Percentiles rank a stretch among this genome's conserved stretches.
phyloP scores from a whole-genome alignment of 2,888 invertebrate species.

The Callosobruchus maculatus region DNA sequence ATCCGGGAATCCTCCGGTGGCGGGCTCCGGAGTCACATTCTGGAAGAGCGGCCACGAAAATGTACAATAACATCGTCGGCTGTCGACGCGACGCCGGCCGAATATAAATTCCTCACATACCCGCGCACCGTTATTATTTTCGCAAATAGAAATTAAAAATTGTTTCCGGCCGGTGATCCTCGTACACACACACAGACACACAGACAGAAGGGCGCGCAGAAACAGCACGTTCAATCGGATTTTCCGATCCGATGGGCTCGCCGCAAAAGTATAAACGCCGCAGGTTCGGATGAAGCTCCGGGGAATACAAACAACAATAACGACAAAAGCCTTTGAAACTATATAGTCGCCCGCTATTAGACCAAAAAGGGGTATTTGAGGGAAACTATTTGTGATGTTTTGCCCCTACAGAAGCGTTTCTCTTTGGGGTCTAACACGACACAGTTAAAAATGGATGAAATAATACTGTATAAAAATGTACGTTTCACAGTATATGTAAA shows the following conservation, averaged over 20 bases:
- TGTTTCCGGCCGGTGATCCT: conserved; percentile 41
- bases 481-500: too few relatives aligned
- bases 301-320: background rate
- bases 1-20: background rate
- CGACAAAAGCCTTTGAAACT: background rate
- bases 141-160: conserved; percentile 48
- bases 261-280: conserved; percentile 6
- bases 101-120: conserved; percentile 46
- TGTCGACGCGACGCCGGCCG: conserved; percentile 26
- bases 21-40: conserved; percentile 37
- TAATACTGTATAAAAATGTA: too few relatives aligned
- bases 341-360: too few relatives aligned
- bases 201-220: background rate
- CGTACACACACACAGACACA: conserved; percentile 12
- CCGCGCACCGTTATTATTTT: conserved; percentile 42
- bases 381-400: too few relatives aligned
- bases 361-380: too few relatives aligned
- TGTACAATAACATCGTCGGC: conserved; percentile 40
- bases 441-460: too few relatives aligned
- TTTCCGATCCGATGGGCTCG: conserved; percentile 24
- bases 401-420: too few relatives aligned
- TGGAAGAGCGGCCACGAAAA: conserved; percentile 46
- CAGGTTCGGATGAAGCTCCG: background rate
- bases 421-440: too few relatives aligned
- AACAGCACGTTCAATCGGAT: conserved; percentile 21